Conservation (phyloP, 2,113 vertebrate species). For the Hystrix brachyura region DNA sequence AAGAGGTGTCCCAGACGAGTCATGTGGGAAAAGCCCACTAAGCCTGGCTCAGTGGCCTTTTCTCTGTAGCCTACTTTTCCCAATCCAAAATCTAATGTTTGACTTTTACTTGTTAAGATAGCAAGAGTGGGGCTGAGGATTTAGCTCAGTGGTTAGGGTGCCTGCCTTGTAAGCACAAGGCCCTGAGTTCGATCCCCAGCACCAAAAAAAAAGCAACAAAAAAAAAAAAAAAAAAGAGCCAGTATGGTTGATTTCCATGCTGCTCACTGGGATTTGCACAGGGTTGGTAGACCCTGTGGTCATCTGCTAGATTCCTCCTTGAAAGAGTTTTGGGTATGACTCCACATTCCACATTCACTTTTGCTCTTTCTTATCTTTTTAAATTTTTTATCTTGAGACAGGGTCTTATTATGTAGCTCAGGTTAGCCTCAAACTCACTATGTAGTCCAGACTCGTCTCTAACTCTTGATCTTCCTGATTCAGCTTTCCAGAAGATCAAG, state of each 20-base stretch:
- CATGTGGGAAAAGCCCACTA: not conserved
- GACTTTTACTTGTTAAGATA: slow-evolving; percentile 21
- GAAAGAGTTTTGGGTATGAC: not conserved
- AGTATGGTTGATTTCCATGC: not conserved
- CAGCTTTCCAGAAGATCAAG: not conserved
- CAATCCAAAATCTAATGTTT: slow-evolving; percentile 1
- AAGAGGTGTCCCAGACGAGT: not conserved
- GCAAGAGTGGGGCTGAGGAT: not conserved
- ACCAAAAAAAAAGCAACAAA: too few relatives aligned
- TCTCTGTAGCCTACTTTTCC: slow-evolving; percentile 13
- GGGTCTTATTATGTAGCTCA: not conserved
- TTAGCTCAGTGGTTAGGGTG: too few relatives aligned
- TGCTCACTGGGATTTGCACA: slow-evolving; percentile 1
- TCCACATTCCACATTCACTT: not conserved
- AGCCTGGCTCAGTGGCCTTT: not conserved
- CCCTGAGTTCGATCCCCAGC: too few relatives aligned
- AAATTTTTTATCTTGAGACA: not conserved
- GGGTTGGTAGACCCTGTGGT: not conserved
- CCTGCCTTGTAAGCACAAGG: too few relatives aligned
- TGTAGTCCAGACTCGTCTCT: not conserved
- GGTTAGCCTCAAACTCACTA: not conserved
- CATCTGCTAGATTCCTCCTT: too few relatives aligned
- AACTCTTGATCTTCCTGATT: not conserved
- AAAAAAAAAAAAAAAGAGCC: too few relatives aligned
- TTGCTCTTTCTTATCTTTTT: not conserved